Percentiles rank a stretch among this genome's conserved stretches.
These are phyloP conservation scores for Gobiocypris rarus DNA, from an alignment of 2,113 vertebrate genomes.

Conservation along the genomic window DNA sequence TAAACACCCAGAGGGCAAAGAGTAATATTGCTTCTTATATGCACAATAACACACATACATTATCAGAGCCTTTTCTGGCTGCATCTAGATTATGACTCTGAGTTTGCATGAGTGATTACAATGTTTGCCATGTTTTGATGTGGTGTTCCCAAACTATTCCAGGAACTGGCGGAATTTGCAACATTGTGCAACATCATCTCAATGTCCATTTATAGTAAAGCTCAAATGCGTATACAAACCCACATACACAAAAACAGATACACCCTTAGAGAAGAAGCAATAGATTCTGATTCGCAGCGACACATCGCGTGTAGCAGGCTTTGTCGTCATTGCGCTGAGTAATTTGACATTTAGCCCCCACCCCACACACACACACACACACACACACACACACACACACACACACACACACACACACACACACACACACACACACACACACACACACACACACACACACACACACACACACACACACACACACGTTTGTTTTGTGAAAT, in stretches of 20 bases:
- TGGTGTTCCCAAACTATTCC: constrained; percentile 2
- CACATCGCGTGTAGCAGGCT: constrained; percentile 53
- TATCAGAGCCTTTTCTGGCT: not conserved
- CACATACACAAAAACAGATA: constrained; percentile 29
- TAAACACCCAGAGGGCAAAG: not conserved
- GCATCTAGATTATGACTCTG: not conserved
- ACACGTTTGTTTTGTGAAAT: too few species aligned
- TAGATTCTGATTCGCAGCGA: constrained; percentile 54
- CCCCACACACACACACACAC: not conserved
- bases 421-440: not conserved
- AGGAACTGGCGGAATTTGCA: not conserved
- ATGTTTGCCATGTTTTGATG: not conserved
- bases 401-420: not conserved
- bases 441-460: not conserved
- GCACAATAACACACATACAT: not conserved
- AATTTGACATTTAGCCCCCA: constrained; percentile 66
- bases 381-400: not conserved
- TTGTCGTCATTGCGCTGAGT: constrained; percentile 55
- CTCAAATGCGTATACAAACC: not conserved
- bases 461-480: not conserved
- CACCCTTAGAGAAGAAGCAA: constrained; percentile 12
- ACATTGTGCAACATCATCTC: not conserved
- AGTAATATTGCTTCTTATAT: constrained; percentile 6
- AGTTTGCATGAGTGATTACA: constrained; percentile 20
- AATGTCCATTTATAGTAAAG: not conserved